Evolutionary conservation across 2,888 invertebrate species (phyloP).

Genomic region (Platycheirus rosarum): DNA sequence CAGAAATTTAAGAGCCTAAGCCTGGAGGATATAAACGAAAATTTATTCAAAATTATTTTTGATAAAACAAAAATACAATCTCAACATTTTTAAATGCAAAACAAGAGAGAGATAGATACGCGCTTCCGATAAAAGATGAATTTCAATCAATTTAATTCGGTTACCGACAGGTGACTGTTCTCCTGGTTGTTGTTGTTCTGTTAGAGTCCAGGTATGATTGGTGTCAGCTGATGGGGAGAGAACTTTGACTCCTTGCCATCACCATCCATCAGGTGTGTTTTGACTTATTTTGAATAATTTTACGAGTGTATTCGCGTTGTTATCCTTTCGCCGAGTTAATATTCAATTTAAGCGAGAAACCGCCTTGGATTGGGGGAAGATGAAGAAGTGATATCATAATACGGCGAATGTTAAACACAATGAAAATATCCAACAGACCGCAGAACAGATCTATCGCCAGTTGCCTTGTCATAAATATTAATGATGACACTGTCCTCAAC

Average conservation of each 20-base stretch:
- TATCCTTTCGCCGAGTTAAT: constrained; percentile 70
- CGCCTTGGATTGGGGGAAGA: constrained; percentile 6
- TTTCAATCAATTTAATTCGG: constrained; percentile 66
- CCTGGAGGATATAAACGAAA: not conserved
- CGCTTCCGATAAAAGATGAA: constrained; percentile 55
- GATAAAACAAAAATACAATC: constrained; percentile 34
- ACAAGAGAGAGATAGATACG: constrained; percentile 33
- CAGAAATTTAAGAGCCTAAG: constrained; percentile 8
- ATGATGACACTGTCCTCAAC: constrained; percentile 72
- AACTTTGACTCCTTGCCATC: constrained; percentile 66
- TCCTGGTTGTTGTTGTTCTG: not conserved
- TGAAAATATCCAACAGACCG: constrained; percentile 71
- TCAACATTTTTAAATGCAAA: constrained; percentile 34
- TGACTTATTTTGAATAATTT: constrained; percentile 74
- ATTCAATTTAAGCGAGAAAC: constrained; percentile 65
- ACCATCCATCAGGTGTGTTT: constrained; percentile 71
- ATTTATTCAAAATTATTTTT: constrained; percentile 13
- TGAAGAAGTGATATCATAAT: too few relatives aligned
- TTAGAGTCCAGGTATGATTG: constrained; percentile 6
- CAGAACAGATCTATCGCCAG: constrained; percentile 72
- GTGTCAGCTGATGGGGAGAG: constrained; percentile 64
- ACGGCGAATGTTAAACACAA: constrained; percentile 67
- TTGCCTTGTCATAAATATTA: constrained; percentile 73
- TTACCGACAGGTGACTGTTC: constrained; percentile 59
- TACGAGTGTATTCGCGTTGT: constrained; percentile 61